Percentiles rank a stretch among this genome's conserved stretches.
Conservation (phyloP, 2,113 vertebrate species). For the Coryphaenoides rupestris region DNA sequence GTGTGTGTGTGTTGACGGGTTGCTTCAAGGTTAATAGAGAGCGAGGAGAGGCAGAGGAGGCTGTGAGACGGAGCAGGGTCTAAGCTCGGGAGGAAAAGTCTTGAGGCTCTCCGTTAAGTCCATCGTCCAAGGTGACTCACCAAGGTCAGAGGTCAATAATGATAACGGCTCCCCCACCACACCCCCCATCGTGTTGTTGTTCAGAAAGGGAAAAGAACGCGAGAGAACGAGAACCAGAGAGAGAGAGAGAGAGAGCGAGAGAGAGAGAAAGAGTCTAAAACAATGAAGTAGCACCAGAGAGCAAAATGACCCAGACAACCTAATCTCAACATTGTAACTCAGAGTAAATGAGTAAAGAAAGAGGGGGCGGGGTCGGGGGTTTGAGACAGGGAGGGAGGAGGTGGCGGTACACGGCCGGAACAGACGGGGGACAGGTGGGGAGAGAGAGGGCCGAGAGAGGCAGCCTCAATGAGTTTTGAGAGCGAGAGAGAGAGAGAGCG, state of each 20-base stretch:
- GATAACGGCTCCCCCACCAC: conserved; percentile 36
- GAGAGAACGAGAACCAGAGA: conserved; percentile 20
- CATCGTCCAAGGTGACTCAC: conserved; percentile 45
- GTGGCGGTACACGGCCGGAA: conserved; percentile 11
- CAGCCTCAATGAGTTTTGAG: neutral
- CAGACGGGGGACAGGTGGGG: conserved; percentile 25
- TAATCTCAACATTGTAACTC: conserved; percentile 64
- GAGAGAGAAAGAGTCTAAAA: conserved; percentile 54
- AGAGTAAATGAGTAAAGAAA: conserved; percentile 57
- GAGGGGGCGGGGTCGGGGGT: conserved; percentile 25
- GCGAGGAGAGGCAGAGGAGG: neutral
- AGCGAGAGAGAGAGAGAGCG: conserved; percentile 24
- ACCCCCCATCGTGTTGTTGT: too few relatives aligned
- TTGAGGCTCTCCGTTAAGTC: conserved; percentile 22
- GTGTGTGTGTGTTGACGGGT: neutral
- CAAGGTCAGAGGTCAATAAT: conserved; percentile 53
- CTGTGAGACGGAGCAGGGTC: too few relatives aligned
- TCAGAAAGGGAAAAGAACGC: conserved; percentile 12
- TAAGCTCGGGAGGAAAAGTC: conserved; percentile 17
- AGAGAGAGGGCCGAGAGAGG: conserved; percentile 20
- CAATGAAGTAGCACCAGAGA: conserved; percentile 53
- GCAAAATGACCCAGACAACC: conserved; percentile 67
- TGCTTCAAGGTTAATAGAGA: neutral
- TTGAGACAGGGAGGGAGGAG: neutral
- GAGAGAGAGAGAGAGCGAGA: conserved; percentile 11